Base-by-base conservation (phyloP, 2,113 vertebrate species). In the Cavia porcellus region DNA sequence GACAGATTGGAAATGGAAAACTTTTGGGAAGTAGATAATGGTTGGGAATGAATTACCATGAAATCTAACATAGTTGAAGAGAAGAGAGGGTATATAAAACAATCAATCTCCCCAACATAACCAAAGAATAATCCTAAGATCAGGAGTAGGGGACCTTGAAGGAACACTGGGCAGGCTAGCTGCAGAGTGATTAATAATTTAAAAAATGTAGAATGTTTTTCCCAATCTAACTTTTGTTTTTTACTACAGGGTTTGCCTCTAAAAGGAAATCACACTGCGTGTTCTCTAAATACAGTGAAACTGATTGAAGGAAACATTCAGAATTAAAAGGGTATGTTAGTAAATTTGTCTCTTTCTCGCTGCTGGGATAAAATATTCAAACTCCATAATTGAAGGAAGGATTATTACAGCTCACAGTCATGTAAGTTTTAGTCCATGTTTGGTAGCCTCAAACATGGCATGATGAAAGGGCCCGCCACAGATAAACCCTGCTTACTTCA, bases 1-100 rank as follows among this genome's bases (percentile, higher is more conserved):
- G 75, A 94, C 25, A 89, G 13, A 86, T 28, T 20, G 75, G 30
- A 95, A 92, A 61, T 30, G 57, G 30, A 94, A 70, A 42, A 64
- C n/a, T 75, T 92, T 30, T 61, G 19, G n/a, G 85, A 85, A 92
- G n/a, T 88, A 75, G 35, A 90, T 35, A 91, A 72, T 0, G 35
- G 4, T 17, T 52, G 30, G 15, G 11, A 68, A 80, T 1, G 72
- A 22, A 81, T 20, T 28, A 55, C 28, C 12, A 47, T 32, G 50
- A 92, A 96, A 92, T 22, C 32, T 20, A 86, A 64, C 22, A 30
- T 45, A 75, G 72, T 25, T 75, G 72, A 45, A 45, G 72, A 45
- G 70, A 72, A 72, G n/a, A 42, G 11, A 75, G 22, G 22, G 22
- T 75, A 11, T 75, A 75, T 22, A n/a, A 75, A 75, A 24, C 25